A percentile compares a stretch with the other conserved stretches of the same genome.
These are phyloP conservation scores for Trachymyrmex cornetzi DNA, from an alignment of 1,140 invertebrate genomes.

Conservation along the genomic window DNA sequence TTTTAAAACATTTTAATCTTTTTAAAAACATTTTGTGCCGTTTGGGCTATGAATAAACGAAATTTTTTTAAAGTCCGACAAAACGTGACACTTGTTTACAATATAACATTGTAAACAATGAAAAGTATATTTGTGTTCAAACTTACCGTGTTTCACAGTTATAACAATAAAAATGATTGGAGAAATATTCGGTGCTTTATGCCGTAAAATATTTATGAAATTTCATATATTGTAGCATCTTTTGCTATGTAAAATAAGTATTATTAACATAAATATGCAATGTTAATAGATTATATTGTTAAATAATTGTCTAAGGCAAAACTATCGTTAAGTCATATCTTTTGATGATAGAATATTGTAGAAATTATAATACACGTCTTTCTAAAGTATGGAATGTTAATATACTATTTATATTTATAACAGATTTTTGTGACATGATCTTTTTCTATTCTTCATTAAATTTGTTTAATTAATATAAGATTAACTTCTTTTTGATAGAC, in stretches of 20 bases:
- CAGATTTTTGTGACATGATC: neutral
- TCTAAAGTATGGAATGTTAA: slow-evolving; percentile 45
- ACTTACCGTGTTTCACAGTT: neutral
- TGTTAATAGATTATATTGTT: slow-evolving; percentile 25
- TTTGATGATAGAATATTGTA: slow-evolving; percentile 30
- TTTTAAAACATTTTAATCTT: too few species aligned
- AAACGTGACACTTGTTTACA: slow-evolving; percentile 26
- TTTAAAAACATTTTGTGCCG: too few species aligned
- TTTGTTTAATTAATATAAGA: neutral
- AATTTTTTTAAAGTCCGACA: neutral
- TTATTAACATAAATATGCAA: slow-evolving; percentile 11
- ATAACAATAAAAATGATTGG: neutral
- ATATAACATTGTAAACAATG: slow-evolving; percentile 12
- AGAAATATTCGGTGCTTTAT: neutral
- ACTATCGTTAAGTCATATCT: slow-evolving; percentile 3
- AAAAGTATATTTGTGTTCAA: neutral
- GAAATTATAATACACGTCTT: slow-evolving; percentile 34
- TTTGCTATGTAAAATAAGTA: slow-evolving; percentile 11
- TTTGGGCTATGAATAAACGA: neutral
- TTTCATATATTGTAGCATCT: neutral
- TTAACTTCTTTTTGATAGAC: neutral
- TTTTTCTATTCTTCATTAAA: neutral
- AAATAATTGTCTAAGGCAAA: slow-evolving; percentile 34
- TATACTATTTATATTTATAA: slow-evolving; percentile 22
- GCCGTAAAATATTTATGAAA: neutral